Evolutionary conservation across 2,113 vertebrate genomes (phyloP).

Genomic region (Melanerpes formicivorus): DNA sequence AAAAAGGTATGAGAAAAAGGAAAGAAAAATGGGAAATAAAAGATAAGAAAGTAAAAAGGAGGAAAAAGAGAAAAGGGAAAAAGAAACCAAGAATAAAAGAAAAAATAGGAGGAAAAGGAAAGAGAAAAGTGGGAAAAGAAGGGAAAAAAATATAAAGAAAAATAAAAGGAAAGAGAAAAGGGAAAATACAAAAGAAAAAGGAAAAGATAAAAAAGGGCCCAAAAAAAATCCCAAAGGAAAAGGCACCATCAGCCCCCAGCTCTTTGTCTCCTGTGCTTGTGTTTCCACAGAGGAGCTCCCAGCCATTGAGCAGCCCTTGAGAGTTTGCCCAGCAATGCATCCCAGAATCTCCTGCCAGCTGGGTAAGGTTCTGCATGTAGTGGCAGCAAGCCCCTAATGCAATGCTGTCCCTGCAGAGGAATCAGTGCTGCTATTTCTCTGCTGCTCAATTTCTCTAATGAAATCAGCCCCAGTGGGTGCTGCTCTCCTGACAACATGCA

Average conservation of each 20-base stretch:
- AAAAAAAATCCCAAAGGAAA: no score
- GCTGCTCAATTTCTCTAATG: conserved; percentile 62
- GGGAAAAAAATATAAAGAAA: no score
- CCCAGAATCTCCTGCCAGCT: conserved; percentile 66
- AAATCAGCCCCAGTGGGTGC: conserved; percentile 64
- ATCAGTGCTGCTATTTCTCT: conserved; percentile 51
- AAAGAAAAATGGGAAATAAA: no score
- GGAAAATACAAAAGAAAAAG: no score
- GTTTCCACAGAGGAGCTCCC: conserved; percentile 5
- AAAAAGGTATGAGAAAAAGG: no score
- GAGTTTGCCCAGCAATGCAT: conserved; percentile 25
- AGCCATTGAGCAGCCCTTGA: conserved; percentile 46
- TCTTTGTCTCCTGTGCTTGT: conserved; percentile 24
- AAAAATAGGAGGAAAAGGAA: no score
- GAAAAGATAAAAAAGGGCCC: no score
- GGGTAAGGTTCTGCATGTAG: conserved; percentile 71
- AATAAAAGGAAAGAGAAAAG: no score
- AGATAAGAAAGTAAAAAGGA: no score
- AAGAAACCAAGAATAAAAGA: no score
- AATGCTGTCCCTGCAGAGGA: conserved; percentile 55
- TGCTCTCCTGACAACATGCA: conserved; percentile 49
- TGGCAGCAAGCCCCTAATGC: conserved; percentile 60
- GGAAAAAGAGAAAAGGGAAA: no score
- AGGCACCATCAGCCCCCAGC: background rate
- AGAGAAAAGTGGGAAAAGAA: no score